Percentiles rank a stretch among this genome's conserved stretches.
phyloP scores from a whole-genome alignment of 2,113 vertebrate genomes.

The Saimiri boliviensis region DNA sequence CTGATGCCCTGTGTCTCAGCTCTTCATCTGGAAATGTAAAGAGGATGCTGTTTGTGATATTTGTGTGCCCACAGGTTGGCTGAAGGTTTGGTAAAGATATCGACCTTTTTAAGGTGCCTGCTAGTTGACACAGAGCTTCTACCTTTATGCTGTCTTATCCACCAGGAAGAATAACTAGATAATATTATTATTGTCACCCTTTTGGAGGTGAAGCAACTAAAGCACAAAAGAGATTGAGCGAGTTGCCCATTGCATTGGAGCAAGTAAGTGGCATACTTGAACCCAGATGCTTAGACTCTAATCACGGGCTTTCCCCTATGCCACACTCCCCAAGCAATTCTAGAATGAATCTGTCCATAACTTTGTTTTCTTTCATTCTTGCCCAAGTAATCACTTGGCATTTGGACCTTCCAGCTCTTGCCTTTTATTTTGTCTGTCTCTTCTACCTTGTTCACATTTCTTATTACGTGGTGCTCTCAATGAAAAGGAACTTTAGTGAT shows the following conservation, averaged over 20 bases:
- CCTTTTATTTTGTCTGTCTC: no score
- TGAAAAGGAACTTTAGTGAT: neutral
- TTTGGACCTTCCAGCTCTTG: neutral
- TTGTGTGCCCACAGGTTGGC: neutral
- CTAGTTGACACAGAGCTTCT: neutral
- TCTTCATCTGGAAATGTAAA: neutral
- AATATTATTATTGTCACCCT: neutral
- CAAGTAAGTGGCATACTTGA: neutral
- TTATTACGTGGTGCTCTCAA: neutral
- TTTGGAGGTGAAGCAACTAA: neutral
- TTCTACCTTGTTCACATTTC: neutral
- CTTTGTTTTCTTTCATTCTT: neutral
- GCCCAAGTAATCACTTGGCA: accelerated
- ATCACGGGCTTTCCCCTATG: neutral
- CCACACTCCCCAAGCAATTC: neutral
- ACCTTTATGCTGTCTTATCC: neutral
- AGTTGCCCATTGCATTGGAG: neutral
- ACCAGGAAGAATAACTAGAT: neutral
- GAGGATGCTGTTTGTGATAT: neutral
- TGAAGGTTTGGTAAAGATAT: neutral
- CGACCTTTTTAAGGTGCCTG: neutral
- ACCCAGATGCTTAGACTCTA: neutral
- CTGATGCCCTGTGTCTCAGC: neutral
- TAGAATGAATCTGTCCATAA: neutral
- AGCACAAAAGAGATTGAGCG: neutral